Base-by-base conservation (phyloP, 2,888 invertebrate genomes). In the Leptopterna dolabrata region DNA sequence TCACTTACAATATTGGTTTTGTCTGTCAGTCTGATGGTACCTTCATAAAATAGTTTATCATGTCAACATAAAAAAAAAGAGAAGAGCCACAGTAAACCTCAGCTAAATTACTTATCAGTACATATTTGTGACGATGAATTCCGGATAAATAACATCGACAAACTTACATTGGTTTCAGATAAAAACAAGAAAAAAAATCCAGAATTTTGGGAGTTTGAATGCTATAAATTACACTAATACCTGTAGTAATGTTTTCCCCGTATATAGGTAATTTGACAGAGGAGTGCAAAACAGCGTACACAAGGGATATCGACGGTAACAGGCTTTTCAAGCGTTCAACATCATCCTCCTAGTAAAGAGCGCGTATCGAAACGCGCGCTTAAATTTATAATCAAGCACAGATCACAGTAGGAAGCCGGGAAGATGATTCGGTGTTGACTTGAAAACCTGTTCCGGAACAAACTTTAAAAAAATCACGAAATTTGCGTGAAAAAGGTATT, bases 1-100 rank as follows among this genome's bases (percentile, higher is more conserved):
- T 78, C 73, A 73, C 78, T 78, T 78, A 78, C 78, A 78, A 19
- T 41, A 73, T 7, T n/a, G 19, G 73, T 73, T 63, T 63, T 63
- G 73, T 73, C 73, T 73, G 73, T 73, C 73, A 73, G 73, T 4
- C 73, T 36, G 73, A 73, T 73, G 73, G 14, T 73, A 63, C 6
- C 11, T 63, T 63, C 63, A 63, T 24, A 0, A n/a, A 24, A 6
- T n/a, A 51, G n/a, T 16, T 51, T 27, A 7, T 63, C 19, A 63
- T 36, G 36, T 63, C 27, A 24, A 11, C 63, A 11, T 24, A 63
- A 19, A 24, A 63, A 63, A 27, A 63, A 63, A 63, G 7, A 4
- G 36, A 36, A 24, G 7, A n/a, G 55, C 9, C 55, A n/a, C 55
- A 55, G 19, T n/a, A n/a, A 63, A 63, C 24, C 27, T 63, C 63